A percentile compares a stretch with the other conserved stretches of the same genome.
Evolutionary conservation across 2,113 vertebrate genomes (phyloP).

Genomic region (Heterotilapia buettikoferi): DNA sequence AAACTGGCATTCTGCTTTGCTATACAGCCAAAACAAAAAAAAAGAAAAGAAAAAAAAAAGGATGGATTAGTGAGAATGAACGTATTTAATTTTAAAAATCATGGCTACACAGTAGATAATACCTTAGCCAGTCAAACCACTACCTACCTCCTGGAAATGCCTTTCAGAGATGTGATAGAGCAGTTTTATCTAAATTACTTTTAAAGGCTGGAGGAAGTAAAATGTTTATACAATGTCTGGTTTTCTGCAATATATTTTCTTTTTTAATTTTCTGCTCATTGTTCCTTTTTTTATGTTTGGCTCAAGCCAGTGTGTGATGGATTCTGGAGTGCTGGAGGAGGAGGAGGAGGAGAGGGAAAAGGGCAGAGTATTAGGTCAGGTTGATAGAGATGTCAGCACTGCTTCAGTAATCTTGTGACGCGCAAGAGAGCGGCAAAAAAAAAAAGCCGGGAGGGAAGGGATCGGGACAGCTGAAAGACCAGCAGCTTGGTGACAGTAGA

Average conservation of each 20-base stretch:
- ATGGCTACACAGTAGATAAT: background rate
- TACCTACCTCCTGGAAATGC: background rate
- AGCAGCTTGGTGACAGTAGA: conserved; percentile 63
- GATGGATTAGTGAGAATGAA: background rate
- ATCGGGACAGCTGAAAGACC: conserved; percentile 45
- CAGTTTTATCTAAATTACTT: conserved; percentile 14
- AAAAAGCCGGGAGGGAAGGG: background rate
- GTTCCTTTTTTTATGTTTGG: background rate
- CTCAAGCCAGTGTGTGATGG: conserved; percentile 39
- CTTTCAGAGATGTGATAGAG: background rate
- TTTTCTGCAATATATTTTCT: background rate
- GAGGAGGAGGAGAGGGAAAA: conserved; percentile 12
- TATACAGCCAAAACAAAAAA: background rate
- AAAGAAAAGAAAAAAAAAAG: background rate
- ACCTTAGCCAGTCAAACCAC: background rate
- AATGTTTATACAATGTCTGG: background rate
- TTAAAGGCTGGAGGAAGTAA: background rate
- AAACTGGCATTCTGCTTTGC: background rate
- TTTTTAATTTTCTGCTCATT: background rate
- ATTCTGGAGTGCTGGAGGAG: conserved; percentile 41
- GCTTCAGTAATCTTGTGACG: conserved; percentile 68
- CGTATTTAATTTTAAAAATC: background rate
- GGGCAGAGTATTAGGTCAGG: conserved; percentile 56
- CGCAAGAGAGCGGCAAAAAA: background rate
- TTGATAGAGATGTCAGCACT: conserved; percentile 69